Evolutionary conservation across 2,797 vertebrate genomes (phyloP).

Genomic region (Schizopygopsis pylzovi): DNA sequence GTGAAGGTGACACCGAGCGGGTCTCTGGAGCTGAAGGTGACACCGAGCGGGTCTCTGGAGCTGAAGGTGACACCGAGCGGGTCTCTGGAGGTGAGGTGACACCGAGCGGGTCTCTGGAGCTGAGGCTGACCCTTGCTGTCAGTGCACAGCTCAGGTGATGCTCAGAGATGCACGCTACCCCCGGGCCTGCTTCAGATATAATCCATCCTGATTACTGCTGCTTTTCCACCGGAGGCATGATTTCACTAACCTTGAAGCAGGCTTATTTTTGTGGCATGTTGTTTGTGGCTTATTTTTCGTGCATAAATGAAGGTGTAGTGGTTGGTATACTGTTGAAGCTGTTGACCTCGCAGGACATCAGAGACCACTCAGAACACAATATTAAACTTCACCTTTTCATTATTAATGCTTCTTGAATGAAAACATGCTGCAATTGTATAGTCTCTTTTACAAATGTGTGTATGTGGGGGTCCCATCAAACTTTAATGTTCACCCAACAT

Average conservation of each 20-base stretch:
- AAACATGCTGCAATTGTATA: not conserved
- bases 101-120: slow-evolving; percentile 50
- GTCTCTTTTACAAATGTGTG: not conserved
- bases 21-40: too few species aligned
- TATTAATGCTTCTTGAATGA: not conserved
- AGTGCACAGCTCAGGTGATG: slow-evolving; percentile 50
- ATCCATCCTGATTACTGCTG: slow-evolving; percentile 60
- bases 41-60: too few species aligned
- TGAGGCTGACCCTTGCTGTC: slow-evolving; percentile 40
- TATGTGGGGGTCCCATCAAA: not conserved
- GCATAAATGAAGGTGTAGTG: slow-evolving; percentile 13
- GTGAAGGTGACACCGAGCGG: too few species aligned
- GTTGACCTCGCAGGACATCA: slow-evolving; percentile 2
- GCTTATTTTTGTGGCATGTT: slow-evolving; percentile 31
- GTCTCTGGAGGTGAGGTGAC: slow-evolving; percentile 51
- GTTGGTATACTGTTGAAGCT: slow-evolving; percentile 3
- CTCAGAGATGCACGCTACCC: slow-evolving; percentile 43
- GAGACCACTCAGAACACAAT: not conserved
- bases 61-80: too few species aligned
- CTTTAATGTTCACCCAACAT: not conserved
- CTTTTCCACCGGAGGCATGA: slow-evolving; percentile 44
- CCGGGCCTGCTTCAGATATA: slow-evolving; percentile 47
- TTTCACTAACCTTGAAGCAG: slow-evolving; percentile 53
- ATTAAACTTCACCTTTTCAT: not conserved
- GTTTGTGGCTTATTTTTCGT: not conserved